phyloP scores from a whole-genome alignment of 1,140 invertebrate species.

The Drosophila parvula region DNA sequence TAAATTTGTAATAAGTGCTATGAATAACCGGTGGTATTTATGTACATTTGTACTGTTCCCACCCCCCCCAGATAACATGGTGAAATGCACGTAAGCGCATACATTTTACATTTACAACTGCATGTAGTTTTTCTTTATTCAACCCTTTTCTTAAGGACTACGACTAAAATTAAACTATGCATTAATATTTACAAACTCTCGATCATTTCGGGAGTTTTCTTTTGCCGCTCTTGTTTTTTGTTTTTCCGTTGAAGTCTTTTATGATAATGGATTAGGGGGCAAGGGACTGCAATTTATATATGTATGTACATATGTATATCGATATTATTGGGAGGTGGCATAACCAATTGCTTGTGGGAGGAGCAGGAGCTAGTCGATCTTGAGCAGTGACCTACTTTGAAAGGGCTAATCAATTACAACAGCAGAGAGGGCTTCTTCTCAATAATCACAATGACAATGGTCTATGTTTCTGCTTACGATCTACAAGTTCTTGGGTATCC shows the following conservation, averaged over 20 bases:
- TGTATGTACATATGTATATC: too few relatives aligned
- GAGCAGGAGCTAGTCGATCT: conserved; percentile 7
- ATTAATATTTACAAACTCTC: conserved; percentile 60
- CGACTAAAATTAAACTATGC: conserved; percentile 53
- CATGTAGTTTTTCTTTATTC: conserved; percentile 53
- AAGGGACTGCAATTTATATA: conserved; percentile 2
- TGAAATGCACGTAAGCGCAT: background rate
- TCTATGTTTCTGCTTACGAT: conserved; percentile 25
- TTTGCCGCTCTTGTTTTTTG: conserved; percentile 1
- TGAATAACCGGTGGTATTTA: background rate
- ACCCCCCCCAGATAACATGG: too few relatives aligned
- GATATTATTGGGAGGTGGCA: background rate
- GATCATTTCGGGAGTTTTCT: conserved; percentile 15
- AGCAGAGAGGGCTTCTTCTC: conserved; percentile 19
- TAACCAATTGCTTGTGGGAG: background rate
- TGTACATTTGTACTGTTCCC: background rate
- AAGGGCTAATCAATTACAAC: conserved; percentile 28
- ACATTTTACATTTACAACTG: conserved; percentile 14
- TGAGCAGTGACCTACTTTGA: conserved; percentile 19
- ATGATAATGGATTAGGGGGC: background rate
- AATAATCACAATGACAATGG: conserved; percentile 41
- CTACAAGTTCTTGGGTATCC: conserved; percentile 32
- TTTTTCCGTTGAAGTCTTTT: conserved; percentile 4
- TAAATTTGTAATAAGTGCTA: too few relatives aligned
- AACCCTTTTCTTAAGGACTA: conserved; percentile 55